A percentile compares a stretch with the other conserved stretches of the same genome.
These are phyloP conservation scores for Neosilurus hyrtlii DNA, from an alignment of 2,797 vertebrate species.

Conservation along the genomic window DNA sequence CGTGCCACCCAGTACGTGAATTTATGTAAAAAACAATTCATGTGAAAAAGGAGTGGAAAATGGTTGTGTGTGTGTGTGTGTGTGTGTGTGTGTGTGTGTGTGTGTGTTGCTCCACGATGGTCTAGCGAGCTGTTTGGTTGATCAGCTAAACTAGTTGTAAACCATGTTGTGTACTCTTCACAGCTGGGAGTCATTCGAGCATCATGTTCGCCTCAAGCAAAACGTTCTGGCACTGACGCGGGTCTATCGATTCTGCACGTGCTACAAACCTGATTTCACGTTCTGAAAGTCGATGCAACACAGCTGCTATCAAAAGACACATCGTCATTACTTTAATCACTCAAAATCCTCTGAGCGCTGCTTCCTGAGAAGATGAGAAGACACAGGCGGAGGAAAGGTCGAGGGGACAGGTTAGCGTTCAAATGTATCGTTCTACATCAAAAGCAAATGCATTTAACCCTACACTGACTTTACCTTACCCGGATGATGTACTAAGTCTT, in stretches of 20 bases:
- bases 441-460: too few species aligned
- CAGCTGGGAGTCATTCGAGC: not conserved
- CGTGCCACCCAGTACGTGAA: too few species aligned
- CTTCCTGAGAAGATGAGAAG: not conserved
- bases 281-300: not conserved
- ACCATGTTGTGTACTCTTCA: not conserved
- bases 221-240: not conserved
- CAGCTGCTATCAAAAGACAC: not conserved
- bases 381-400: not conserved
- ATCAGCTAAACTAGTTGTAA: too few species aligned
- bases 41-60: not conserved
- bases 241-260: not conserved
- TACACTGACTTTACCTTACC: too few species aligned
- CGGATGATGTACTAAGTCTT: too few species aligned
- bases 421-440: not conserved
- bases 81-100: too few species aligned
- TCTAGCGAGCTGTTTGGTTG: too few species aligned
- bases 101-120: too few species aligned
- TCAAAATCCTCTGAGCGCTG: not conserved
- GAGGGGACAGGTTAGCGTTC: not conserved
- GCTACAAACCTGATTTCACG: not conserved
- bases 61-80: too few species aligned
- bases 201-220: not conserved
- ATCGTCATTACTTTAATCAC: not conserved
- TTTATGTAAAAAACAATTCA: not conserved